phyloP scores from a whole-genome alignment of 1,140 invertebrate species.

The Hypothenemus hampei region DNA sequence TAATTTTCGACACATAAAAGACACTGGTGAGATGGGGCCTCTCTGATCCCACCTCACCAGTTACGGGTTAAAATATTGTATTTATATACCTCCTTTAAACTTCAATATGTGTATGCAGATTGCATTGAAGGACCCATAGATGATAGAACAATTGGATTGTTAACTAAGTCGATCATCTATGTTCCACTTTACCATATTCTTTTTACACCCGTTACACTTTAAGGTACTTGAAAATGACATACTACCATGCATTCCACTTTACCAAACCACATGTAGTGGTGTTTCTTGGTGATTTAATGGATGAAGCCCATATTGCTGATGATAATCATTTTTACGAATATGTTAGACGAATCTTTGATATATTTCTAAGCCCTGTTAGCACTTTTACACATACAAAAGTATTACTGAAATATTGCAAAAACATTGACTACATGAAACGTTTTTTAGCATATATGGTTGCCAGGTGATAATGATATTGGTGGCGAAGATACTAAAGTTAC shows the following conservation, averaged over 20 bases:
- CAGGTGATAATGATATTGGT: conserved; percentile 94
- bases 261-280: conserved; percentile 80
- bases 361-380: conserved; percentile 59
- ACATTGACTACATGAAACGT: background rate
- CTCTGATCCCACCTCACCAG: too few species aligned
- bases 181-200: background rate
- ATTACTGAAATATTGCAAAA: background rate
- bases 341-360: conserved; percentile 62
- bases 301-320: conserved; percentile 80
- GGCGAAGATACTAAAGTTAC: conserved; percentile 78
- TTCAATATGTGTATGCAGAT: too few species aligned
- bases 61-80: too few species aligned
- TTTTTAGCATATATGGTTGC: conserved; percentile 76
- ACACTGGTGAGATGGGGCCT: too few species aligned
- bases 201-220: conserved; percentile 12
- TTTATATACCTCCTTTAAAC: too few species aligned
- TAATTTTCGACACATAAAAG: too few species aligned
- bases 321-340: conserved; percentile 64
- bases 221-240: conserved; percentile 77
- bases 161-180: too few species aligned
- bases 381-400: conserved; percentile 24
- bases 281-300: conserved; percentile 88
- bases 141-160: too few species aligned
- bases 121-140: too few species aligned
- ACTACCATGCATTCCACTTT: conserved; percentile 62